Conservation (phyloP, 2,888 invertebrate genomes). For the Stenodera caucasica region DNA sequence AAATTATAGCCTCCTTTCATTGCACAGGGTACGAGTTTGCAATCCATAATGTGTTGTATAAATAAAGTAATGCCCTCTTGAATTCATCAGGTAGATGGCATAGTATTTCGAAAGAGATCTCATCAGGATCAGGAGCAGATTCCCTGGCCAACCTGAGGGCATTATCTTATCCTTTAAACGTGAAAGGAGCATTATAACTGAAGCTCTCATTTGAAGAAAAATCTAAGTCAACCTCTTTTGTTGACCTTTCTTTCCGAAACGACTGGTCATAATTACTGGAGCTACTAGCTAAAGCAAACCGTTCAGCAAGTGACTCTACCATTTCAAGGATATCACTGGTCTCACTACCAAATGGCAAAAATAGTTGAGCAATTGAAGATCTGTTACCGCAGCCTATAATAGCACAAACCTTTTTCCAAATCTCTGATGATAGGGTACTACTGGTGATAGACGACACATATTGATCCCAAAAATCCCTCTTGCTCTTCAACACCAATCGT, state of each 20-base stretch:
- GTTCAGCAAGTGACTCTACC: neutral
- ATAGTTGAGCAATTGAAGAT: neutral
- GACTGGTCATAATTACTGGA: neutral
- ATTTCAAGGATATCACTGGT: neutral
- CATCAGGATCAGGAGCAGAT: neutral
- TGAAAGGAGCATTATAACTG: neutral
- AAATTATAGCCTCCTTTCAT: neutral
- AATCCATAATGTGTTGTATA: neutral
- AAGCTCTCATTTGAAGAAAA: neutral
- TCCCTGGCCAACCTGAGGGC: neutral
- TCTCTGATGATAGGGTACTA: neutral
- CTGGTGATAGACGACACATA: neutral
- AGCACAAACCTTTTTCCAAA: slow-evolving; percentile 9
- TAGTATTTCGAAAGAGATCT: neutral
- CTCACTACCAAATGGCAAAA: neutral
- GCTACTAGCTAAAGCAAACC: neutral
- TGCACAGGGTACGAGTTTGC: neutral
- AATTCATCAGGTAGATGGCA: neutral
- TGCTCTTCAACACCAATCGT: neutral
- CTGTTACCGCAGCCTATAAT: neutral
- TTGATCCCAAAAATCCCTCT: slow-evolving; percentile 9
- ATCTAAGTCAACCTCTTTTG: neutral
- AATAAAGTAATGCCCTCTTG: neutral
- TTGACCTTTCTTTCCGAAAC: neutral
- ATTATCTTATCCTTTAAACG: neutral